phyloP scores from a whole-genome alignment of 2,797 vertebrate genomes.

The Euphonia xanthogaster region DNA sequence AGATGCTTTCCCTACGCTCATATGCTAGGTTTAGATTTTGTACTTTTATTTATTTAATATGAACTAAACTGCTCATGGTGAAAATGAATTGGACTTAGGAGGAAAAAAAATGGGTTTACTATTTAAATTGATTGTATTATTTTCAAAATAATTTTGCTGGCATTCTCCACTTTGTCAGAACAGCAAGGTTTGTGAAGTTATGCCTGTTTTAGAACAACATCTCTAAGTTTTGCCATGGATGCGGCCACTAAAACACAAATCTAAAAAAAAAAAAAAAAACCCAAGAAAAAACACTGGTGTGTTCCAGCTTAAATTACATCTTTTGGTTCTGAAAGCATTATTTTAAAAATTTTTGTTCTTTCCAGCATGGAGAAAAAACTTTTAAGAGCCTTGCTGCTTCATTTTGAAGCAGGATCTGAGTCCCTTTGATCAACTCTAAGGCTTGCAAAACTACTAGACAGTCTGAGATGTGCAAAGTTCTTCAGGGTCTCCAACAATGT shows the following conservation, averaged over 20 bases:
- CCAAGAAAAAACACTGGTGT: accelerated
- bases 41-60: background rate
- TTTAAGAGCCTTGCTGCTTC: background rate
- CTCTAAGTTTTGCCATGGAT: background rate
- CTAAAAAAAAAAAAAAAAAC: background rate
- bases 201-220: background rate
- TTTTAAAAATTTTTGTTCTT: background rate
- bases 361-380: background rate
- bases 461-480: background rate
- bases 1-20: background rate
- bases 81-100: background rate
- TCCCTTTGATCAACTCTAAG: background rate
- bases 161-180: background rate
- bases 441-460: background rate
- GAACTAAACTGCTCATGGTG: background rate
- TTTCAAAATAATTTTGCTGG: background rate
- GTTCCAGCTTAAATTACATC: background rate
- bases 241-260: background rate
- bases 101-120: background rate
- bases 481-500: background rate
- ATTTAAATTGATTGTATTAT: background rate
- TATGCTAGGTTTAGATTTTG: background rate
- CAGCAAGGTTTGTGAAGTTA: background rate
- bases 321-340: background rate
- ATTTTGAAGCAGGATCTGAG: background rate